Evolutionary conservation across 2,888 invertebrate species (phyloP).

Genomic region (Autographa pulchrina): DNA sequence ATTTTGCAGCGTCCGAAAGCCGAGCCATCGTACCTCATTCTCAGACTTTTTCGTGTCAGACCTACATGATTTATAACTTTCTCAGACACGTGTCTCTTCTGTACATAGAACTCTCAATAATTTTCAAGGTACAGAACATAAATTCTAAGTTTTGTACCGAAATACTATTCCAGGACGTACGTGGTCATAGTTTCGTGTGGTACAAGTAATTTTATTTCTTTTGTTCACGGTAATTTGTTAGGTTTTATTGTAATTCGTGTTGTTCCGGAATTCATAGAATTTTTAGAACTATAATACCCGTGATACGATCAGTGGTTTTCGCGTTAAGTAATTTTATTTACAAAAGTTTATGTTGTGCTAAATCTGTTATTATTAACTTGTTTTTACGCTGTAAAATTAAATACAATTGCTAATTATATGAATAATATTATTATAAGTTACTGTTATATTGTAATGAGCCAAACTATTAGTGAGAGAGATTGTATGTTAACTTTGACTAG

Average conservation of each 20-base stretch:
- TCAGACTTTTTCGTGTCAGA: constrained; percentile 52
- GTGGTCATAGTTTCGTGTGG: constrained; percentile 23
- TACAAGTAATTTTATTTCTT: constrained; percentile 25
- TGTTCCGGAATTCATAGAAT: constrained; percentile 47
- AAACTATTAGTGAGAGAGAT: constrained; percentile 56
- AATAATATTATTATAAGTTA: constrained; percentile 32
- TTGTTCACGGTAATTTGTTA: constrained; percentile 33
- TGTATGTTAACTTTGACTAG: constrained; percentile 65
- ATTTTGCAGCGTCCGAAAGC: constrained; percentile 41
- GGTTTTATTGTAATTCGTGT: constrained; percentile 36
- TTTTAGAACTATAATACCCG: constrained; percentile 36
- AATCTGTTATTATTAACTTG: constrained; percentile 37
- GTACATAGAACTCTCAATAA: constrained; percentile 46
- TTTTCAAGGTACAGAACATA: constrained; percentile 39
- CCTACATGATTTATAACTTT: constrained; percentile 56
- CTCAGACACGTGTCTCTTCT: constrained; percentile 52
- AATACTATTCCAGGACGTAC: constrained; percentile 16
- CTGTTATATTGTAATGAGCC: constrained; percentile 12
- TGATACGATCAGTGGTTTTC: constrained; percentile 49
- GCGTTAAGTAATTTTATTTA: constrained; percentile 54
- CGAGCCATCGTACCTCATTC: constrained; percentile 37
- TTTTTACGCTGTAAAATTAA: constrained; percentile 38
- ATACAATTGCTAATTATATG: constrained; percentile 29
- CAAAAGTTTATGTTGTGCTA: constrained; percentile 35
- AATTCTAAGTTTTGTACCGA: constrained; percentile 31